Base-by-base conservation (phyloP, 2,113 vertebrate genomes). In the Nerophis lumbriciformis region DNA sequence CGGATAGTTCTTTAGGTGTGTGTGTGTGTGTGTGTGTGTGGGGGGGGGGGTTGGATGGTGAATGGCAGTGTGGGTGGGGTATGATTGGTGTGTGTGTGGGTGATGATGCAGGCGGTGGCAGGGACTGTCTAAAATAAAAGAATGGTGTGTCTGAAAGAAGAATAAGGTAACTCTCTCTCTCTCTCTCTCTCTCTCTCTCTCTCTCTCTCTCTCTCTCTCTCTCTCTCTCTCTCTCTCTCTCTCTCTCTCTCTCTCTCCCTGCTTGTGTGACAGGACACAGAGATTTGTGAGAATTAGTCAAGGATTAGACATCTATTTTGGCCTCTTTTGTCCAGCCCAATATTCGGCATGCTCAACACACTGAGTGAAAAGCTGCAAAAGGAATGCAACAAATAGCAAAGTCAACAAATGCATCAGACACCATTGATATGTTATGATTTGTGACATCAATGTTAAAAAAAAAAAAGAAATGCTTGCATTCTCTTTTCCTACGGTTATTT, bases 221-320 rank as follows among this genome's bases (percentile, higher is more conserved):
- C 21, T 28, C 28, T 61, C 5, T 5, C 50, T 37, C 16, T 55
- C 48, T 51, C 63, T 48, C 66, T 49, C 47, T 71, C 52, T 62
- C 65, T 55, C 53, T 9, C 53, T 55, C 53, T 19, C 16, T 60
- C 13, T 61, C 28, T 37, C 1, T 63, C 50, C 52, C 48, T 68
- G 70, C 63, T 59, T 45, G 65, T 66, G 71, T 72, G 80, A 75
- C 75, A 73, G 45, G 65, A 81, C 44, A 53, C 2, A 78, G 71
- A 76, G 77, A 83, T 71, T 73, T 58, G 72, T 57, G 69, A 9
- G 78, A 79, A 82, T 85, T 80, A 78, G 80, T 72, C 38, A 38
- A 63, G 80, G 80, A 83, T 85, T 81, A 88, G 75, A 73, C 62
- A 19, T 80, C 80, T 79, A 80, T 81, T 84, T 82, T 63, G 63